A percentile compares a stretch with the other conserved stretches of the same genome.
These are phyloP conservation scores for Flabesymbios commensalis DNA, from an alignment of 2,888 invertebrate species.

Conservation along the genomic window DNA sequence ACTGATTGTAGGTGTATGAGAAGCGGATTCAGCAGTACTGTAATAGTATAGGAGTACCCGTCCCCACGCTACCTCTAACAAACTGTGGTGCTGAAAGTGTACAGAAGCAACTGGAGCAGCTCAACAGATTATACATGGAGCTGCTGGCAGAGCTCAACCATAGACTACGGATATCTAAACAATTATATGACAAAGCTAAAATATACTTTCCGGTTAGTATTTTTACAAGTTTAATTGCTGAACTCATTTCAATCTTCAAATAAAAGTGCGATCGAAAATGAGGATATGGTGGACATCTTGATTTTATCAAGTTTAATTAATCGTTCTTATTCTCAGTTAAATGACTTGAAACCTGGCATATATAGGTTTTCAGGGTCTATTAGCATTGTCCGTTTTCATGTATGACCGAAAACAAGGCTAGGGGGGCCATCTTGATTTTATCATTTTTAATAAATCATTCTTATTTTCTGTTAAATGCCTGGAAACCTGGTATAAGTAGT, in stretches of 20 bases:
- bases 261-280: too few relatives aligned
- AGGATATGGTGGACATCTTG: too few relatives aligned
- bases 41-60: conserved; percentile 70
- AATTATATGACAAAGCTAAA: conserved; percentile 24
- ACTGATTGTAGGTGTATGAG: conserved; percentile 88
- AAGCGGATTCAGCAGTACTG: conserved; percentile 82
- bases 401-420: too few relatives aligned
- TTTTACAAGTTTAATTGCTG: not conserved
- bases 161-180: conserved; percentile 44
- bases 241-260: not conserved
- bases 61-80: conserved; percentile 38
- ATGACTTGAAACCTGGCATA: too few relatives aligned
- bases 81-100: conserved; percentile 74
- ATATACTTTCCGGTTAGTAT: conserved; percentile 32
- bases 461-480: too few relatives aligned
- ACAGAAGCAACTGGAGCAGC: conserved; percentile 76
- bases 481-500: too few relatives aligned
- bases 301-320: too few relatives aligned
- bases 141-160: conserved; percentile 61
- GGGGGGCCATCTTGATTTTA: too few relatives aligned
- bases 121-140: conserved; percentile 78
- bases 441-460: too few relatives aligned
- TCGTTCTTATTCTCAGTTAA: too few relatives aligned
- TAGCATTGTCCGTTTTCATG: too few relatives aligned
- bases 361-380: too few relatives aligned